These are phyloP conservation scores for Crotalus horridus DNA, from an alignment of 2,113 vertebrate genomes.

Conservation along the genomic window DNA sequence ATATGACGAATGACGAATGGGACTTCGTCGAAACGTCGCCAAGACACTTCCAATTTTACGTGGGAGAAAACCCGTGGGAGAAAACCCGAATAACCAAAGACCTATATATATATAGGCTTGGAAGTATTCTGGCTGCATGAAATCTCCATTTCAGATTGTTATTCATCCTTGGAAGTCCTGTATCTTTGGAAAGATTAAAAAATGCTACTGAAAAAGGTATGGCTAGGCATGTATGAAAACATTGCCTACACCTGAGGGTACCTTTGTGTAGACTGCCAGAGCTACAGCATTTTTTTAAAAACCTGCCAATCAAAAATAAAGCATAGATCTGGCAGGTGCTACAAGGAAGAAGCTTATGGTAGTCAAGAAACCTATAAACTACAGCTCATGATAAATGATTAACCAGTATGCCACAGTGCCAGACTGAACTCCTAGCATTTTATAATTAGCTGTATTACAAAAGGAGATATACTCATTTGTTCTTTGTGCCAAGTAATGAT, in stretches of 20 bases:
- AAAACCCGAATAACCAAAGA: no score
- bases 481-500: not conserved
- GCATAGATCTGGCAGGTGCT: not conserved
- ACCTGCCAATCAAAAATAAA: not conserved
- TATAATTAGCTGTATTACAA: not conserved
- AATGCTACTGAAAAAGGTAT: not conserved
- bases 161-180: not conserved
- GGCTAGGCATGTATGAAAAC: not conserved
- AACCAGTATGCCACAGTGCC: not conserved
- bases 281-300: not conserved
- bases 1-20: no score
- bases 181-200: not conserved
- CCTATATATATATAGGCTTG: not conserved
- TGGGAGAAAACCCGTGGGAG: no score
- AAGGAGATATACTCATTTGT: not conserved
- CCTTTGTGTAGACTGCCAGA: not conserved
- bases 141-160: not conserved
- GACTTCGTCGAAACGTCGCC: no score
- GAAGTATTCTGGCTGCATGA: not conserved
- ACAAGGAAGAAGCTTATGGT: not conserved
- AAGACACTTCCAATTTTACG: no score
- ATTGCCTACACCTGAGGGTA: not conserved
- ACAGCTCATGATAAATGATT: conserved; percentile 11
- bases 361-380: not conserved
- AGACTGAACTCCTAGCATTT: not conserved